Percentiles rank a stretch among this genome's conserved stretches.
These are phyloP conservation scores for Pocillopora meandrina DNA, from an alignment of 92 coral and sea anemone genomes.

Conservation along the genomic window DNA sequence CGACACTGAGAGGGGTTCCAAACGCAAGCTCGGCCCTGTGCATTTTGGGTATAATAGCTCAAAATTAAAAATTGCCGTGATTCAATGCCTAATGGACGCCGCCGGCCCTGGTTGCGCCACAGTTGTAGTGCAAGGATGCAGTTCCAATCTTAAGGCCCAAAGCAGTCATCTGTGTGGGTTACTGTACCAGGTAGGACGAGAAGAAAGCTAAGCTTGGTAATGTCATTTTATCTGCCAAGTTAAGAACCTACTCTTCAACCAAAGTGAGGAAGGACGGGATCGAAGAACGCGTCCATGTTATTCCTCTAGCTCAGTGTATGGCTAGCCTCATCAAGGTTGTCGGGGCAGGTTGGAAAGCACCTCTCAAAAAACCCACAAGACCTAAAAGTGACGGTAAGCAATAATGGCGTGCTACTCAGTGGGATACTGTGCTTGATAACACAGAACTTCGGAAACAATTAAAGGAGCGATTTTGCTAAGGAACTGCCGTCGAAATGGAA, in stretches of 20 bases:
- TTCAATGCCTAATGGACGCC: neutral
- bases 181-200: neutral
- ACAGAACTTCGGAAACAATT: neutral
- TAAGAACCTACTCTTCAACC: neutral
- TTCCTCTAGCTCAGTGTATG: neutral
- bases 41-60: no score
- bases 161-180: no score
- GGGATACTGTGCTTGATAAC: neutral
- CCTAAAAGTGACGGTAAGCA: neutral
- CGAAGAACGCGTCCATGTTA: neutral
- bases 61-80: neutral
- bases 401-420: constrained; percentile 4
- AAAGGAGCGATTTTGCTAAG: neutral
- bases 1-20: neutral
- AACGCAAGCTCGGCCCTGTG: neutral
- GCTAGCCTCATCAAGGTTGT: neutral
- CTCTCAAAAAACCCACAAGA: neutral
- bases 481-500: constrained; percentile 15
- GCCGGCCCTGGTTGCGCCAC: neutral
- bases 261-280: neutral
- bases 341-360: neutral
- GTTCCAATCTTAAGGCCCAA: neutral
- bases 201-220: neutral
- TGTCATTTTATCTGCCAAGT: neutral
- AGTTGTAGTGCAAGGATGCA: neutral